Conservation (phyloP, 23 tunicate species). For the Ascidia mentula region DNA sequence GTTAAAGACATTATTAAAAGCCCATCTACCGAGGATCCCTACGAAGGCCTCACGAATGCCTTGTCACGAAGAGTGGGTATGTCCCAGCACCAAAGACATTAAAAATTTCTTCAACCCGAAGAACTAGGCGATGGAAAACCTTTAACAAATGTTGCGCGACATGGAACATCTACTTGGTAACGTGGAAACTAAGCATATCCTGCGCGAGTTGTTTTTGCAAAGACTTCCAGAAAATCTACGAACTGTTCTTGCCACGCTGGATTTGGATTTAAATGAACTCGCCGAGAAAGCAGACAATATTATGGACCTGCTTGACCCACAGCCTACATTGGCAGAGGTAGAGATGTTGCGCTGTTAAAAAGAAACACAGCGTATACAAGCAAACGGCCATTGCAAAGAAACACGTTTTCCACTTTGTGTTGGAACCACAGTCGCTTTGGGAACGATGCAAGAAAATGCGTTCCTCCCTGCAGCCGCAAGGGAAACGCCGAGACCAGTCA, state of each 20-base stretch:
- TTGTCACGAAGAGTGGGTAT: too few species aligned
- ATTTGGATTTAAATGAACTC: background rate
- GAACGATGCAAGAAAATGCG: constrained; percentile 1
- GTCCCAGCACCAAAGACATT: too few species aligned
- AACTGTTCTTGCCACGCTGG: background rate
- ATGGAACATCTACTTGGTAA: background rate
- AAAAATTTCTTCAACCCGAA: background rate
- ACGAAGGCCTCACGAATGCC: too few species aligned
- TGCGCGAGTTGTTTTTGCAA: too few species aligned
- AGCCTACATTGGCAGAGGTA: background rate
- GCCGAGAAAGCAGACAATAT: background rate
- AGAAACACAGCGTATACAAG: background rate
- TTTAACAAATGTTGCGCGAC: background rate
- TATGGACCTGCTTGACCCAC: background rate
- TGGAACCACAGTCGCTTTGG: constrained; percentile 5
- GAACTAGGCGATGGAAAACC: background rate
- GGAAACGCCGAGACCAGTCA: constrained; percentile 10
- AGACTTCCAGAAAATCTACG: too few species aligned
- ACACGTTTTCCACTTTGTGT: constrained; percentile 3
- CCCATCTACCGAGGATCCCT: too few species aligned
- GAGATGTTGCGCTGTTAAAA: background rate
- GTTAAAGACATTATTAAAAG: too few species aligned
- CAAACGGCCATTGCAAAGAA: background rate
- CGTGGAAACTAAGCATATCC: background rate
- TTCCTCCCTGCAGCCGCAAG: background rate